These are phyloP conservation scores for Neopipo cinnamomea DNA, from an alignment of 2,113 vertebrate species.

Conservation along the genomic window DNA sequence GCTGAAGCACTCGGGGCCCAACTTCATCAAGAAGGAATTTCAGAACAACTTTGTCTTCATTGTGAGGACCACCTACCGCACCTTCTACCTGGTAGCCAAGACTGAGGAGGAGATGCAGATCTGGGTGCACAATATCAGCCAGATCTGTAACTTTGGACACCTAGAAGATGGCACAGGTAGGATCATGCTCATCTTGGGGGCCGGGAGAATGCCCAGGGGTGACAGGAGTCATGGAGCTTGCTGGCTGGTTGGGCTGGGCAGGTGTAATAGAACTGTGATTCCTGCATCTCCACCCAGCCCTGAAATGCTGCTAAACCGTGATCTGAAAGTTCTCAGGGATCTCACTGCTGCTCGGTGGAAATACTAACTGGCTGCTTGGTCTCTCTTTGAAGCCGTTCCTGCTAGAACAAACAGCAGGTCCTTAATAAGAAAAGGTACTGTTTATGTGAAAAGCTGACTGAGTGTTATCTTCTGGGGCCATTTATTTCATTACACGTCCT, in stretches of 20 bases:
- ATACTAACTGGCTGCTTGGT: background rate
- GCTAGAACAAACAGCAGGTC: background rate
- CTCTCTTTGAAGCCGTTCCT: background rate
- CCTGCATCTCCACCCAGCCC: background rate
- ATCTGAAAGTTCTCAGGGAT: background rate
- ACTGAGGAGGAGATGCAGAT: constrained; percentile 94
- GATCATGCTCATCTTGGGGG: background rate
- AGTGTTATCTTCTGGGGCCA: background rate
- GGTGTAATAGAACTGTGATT: background rate
- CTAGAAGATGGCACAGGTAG: constrained; percentile 85
- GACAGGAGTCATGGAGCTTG: background rate
- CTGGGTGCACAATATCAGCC: constrained; percentile 92
- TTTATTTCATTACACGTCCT: constrained; percentile 16
- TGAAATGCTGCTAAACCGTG: background rate
- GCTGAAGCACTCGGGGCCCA: constrained; percentile 80
- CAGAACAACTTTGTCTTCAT: constrained; percentile 91
- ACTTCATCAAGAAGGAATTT: constrained; percentile 86
- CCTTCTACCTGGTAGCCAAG: constrained; percentile 97
- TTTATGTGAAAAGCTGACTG: constrained; percentile 25
- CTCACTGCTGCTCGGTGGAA: background rate
- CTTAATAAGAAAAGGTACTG: constrained; percentile 12
- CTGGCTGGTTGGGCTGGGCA: background rate
- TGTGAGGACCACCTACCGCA: constrained; percentile 87
- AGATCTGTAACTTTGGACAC: constrained; percentile 88
- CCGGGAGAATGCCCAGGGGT: background rate